These are phyloP conservation scores for Eulemur mongoz DNA, from an alignment of 2,797 vertebrate genomes.

Conservation along the genomic window DNA sequence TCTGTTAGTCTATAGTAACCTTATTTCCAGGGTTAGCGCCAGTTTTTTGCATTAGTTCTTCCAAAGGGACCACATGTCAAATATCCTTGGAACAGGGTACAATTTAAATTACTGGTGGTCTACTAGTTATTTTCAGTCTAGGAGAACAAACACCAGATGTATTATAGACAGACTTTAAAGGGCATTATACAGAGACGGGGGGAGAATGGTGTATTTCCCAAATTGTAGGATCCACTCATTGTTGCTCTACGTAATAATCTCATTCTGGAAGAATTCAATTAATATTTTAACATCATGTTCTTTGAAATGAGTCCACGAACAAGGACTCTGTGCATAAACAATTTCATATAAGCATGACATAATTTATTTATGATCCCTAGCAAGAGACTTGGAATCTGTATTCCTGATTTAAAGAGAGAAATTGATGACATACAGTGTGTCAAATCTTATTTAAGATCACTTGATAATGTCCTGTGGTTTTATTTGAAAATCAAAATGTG, in stretches of 20 bases:
- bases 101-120: conserved; percentile 81
- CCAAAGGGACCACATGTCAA: conserved; percentile 78
- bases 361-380: conserved; percentile 51
- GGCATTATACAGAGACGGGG: conserved; percentile 48
- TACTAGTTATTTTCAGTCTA: conserved; percentile 79
- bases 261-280: conserved; percentile 64
- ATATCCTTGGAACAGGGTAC: conserved; percentile 75
- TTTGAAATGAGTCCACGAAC: conserved; percentile 74
- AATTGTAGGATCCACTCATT: conserved; percentile 57
- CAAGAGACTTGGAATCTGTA: conserved; percentile 70
- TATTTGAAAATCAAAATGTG: conserved; percentile 39
- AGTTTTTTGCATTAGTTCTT: conserved; percentile 75
- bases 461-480: conserved; percentile 12
- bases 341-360: conserved; percentile 66
- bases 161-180: conserved; percentile 65
- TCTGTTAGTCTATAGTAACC: conserved; percentile 73
- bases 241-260: conserved; percentile 47
- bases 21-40: conserved; percentile 80
- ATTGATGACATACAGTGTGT: conserved; percentile 24
- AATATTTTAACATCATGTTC: conserved; percentile 67
- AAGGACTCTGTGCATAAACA: conserved; percentile 66
- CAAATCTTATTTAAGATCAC: conserved; percentile 33
- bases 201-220: conserved; percentile 65
- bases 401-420: conserved; percentile 61
- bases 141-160: conserved; percentile 79